Evolutionary conservation across 2,888 invertebrate genomes (phyloP).

Genomic region (Xestia sexstrigata): DNA sequence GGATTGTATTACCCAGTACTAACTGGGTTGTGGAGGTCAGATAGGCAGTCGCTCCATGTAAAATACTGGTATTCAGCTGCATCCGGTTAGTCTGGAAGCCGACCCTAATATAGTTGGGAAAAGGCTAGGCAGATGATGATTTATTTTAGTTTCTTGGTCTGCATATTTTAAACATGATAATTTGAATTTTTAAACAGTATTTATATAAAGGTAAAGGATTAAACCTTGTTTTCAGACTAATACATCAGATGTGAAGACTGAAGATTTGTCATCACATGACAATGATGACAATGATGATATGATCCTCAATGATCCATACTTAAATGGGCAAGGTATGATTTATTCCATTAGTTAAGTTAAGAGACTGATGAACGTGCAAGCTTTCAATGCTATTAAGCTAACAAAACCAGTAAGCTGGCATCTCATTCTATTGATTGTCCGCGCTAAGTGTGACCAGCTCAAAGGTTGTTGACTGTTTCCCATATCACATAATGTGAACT

Average conservation of each 20-base stretch:
- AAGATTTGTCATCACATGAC: conserved; percentile 71
- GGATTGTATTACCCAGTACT: too few species aligned
- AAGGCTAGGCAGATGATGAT: too few species aligned
- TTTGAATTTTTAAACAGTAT: background rate
- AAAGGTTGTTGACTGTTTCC: background rate
- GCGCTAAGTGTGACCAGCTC: background rate
- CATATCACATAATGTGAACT: background rate
- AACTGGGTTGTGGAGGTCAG: too few species aligned
- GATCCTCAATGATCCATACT: conserved; percentile 75
- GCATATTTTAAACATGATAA: background rate
- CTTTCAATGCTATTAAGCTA: background rate
- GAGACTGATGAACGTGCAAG: background rate
- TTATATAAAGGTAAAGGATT: background rate
- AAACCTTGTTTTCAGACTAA: conserved; percentile 58
- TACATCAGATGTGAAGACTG: conserved; percentile 76
- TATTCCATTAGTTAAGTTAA: background rate
- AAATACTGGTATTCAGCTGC: too few species aligned
- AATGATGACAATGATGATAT: conserved; percentile 75
- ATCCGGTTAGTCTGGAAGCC: too few species aligned
- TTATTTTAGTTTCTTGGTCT: background rate
- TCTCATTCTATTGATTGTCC: background rate
- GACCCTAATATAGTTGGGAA: too few species aligned
- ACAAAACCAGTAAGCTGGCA: background rate
- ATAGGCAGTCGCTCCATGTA: too few species aligned
- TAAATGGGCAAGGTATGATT: conserved; percentile 68